Conservation (phyloP, 2,888 invertebrate genomes). For the Imbricaverruca yamaguchii region DNA sequence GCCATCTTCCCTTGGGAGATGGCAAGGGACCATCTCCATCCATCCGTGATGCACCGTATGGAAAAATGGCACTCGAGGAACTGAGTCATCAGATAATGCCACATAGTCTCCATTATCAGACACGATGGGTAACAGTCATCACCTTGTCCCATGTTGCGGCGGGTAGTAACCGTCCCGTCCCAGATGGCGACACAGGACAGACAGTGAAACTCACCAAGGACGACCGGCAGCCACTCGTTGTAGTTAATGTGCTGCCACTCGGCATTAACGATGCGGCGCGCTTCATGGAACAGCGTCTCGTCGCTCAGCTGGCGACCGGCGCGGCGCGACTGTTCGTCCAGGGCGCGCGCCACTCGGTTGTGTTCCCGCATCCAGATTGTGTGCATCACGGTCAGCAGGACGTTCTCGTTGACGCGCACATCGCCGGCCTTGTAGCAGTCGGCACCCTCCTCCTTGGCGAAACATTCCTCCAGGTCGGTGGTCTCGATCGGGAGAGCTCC, state of each 20-base stretch:
- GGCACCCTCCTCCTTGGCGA: slow-evolving; percentile 27
- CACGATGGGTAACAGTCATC: no score
- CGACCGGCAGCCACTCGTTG: slow-evolving; percentile 68
- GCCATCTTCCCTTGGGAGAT: no score
- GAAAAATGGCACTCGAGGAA: no score
- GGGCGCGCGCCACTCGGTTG: slow-evolving; percentile 24
- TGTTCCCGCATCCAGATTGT: slow-evolving; percentile 30
- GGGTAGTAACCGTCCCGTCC: no score
- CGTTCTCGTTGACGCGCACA: slow-evolving; percentile 47
- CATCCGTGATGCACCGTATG: no score
- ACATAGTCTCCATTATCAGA: no score
- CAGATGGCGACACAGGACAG: no score
- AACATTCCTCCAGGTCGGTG: slow-evolving; percentile 27
- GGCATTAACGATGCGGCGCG: slow-evolving; percentile 63
- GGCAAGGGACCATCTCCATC: no score
- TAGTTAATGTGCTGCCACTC: slow-evolving; percentile 70
- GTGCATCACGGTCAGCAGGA: slow-evolving; percentile 25
- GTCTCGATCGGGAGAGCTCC: slow-evolving; percentile 28
- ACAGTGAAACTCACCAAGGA: slow-evolving; percentile 51
- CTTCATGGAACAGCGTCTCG: slow-evolving; percentile 53
- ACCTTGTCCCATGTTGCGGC: no score
- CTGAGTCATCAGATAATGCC: no score
- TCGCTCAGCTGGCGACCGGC: slow-evolving; percentile 47
- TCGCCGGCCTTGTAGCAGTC: slow-evolving; percentile 43
- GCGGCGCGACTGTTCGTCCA: slow-evolving; percentile 27